Conservation (phyloP, 2,797 vertebrate species). For the Tapirus indicus region DNA sequence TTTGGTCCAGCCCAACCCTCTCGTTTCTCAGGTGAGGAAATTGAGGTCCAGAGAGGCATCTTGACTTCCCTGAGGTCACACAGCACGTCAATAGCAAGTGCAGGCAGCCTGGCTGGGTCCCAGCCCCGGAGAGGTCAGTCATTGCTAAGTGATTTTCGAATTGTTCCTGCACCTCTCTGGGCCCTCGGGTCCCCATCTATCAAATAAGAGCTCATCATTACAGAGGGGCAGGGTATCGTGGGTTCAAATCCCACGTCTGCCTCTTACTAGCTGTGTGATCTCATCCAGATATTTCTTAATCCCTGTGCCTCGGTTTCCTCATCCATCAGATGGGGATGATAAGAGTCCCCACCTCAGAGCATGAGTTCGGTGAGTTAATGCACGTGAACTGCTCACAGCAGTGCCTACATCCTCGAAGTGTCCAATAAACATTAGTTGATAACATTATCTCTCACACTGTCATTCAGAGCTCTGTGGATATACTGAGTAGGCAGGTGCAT, state of each 20-base stretch:
- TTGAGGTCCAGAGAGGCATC: neutral
- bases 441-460: neutral
- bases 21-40: neutral
- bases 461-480: neutral
- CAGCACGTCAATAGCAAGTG: no score
- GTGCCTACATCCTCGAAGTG: neutral
- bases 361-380: neutral
- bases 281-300: no score
- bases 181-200: neutral
- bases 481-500: neutral
- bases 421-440: neutral
- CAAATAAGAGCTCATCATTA: neutral
- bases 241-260: neutral
- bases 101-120: neutral
- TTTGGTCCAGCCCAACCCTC: neutral
- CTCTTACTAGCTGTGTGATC: neutral
- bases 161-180: neutral
- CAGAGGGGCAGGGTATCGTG: neutral
- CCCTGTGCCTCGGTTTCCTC: no score
- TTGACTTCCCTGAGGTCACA: neutral
- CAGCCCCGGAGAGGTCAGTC: neutral
- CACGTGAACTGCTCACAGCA: neutral
- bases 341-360: neutral
- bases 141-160: neutral
- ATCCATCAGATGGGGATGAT: neutral